A percentile compares a stretch with the other conserved stretches of the same genome.
phyloP scores from a whole-genome alignment of 2,113 vertebrate genomes.

The Falcunculus frontatus region DNA sequence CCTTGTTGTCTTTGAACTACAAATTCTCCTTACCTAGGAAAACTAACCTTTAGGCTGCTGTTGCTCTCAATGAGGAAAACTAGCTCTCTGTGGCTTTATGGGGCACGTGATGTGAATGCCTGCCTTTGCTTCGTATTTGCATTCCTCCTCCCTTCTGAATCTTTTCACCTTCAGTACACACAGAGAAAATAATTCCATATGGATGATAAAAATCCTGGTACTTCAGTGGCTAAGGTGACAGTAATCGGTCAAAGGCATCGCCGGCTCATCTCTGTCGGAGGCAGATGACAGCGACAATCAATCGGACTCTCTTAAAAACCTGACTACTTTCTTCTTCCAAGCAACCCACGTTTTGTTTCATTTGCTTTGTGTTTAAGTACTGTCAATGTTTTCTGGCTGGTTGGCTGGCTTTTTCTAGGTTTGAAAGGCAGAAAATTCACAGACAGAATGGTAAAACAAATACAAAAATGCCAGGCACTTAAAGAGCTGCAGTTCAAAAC shows the following conservation, averaged over 20 bases:
- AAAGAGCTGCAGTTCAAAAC: neutral
- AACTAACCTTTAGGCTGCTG: neutral
- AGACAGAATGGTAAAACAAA: neutral
- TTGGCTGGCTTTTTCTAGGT: neutral
- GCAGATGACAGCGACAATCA: neutral
- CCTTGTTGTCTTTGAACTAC: neutral
- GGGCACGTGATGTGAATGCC: neutral
- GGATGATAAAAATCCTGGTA: neutral
- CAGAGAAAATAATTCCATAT: neutral
- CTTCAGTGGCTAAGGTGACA: neutral
- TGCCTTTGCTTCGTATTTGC: neutral
- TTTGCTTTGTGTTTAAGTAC: neutral
- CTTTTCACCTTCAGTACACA: neutral
- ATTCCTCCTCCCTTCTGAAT: neutral
- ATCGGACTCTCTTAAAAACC: neutral
- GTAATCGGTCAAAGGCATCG: neutral
- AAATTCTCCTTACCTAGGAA: neutral
- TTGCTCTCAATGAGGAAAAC: neutral
- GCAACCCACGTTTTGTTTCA: neutral
- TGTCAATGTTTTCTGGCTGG: neutral
- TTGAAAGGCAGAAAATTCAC: conserved; percentile 4
- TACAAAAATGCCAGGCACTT: neutral
- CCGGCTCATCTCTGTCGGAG: neutral
- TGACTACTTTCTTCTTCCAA: neutral
- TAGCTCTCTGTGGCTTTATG: neutral